Evolutionary conservation across 2,113 vertebrate genomes (phyloP).

Genomic region (Catagonus wagneri): DNA sequence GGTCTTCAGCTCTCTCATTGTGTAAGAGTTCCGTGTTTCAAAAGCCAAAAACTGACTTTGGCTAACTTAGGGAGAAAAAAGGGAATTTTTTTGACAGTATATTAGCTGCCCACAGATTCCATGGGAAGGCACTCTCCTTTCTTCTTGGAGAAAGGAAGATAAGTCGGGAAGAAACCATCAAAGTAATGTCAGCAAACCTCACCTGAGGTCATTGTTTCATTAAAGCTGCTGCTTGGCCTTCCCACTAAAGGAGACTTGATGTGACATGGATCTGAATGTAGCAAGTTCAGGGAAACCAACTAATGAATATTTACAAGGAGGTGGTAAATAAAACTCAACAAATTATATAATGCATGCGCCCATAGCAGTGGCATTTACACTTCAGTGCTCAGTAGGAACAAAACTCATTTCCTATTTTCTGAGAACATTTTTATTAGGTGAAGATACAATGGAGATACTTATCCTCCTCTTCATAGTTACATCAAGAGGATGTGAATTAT

Average conservation of each 20-base stretch:
- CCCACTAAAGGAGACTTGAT: neutral
- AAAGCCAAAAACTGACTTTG: neutral
- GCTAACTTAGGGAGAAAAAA: neutral
- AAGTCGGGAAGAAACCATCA: neutral
- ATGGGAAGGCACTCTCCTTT: neutral
- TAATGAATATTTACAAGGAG: neutral
- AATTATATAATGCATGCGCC: neutral
- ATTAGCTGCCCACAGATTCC: neutral
- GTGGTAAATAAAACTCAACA: neutral
- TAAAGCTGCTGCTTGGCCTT: neutral
- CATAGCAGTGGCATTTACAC: neutral
- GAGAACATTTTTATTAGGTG: neutral
- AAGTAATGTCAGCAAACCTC: neutral
- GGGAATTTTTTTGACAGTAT: neutral
- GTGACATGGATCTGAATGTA: neutral
- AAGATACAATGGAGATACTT: neutral
- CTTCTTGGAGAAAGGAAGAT: neutral
- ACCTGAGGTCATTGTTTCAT: neutral
- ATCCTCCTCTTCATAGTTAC: neutral
- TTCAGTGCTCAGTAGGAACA: neutral
- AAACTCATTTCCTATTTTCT: neutral
- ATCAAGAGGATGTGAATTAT: neutral
- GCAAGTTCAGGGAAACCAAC: neutral
- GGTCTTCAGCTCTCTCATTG: neutral
- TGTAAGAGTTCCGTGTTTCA: neutral